Conservation (phyloP, 2,888 invertebrate species). For the Acleris sparsana region DNA sequence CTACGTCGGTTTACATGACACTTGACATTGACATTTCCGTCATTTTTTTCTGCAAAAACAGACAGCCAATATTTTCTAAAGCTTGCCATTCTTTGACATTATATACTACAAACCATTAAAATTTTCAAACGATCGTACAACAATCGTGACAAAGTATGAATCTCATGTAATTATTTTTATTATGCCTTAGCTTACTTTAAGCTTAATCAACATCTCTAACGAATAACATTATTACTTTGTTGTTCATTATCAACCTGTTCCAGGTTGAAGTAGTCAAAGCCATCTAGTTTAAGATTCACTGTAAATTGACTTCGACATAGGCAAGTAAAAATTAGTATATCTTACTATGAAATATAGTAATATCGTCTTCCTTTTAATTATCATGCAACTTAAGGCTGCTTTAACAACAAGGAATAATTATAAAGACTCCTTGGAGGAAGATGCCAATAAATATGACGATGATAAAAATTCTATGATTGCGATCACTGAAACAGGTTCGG, state of each 20-base stretch:
- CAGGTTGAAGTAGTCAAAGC: neutral
- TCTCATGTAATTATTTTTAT: too few relatives aligned
- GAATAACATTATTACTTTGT: too few relatives aligned
- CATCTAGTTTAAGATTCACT: conserved; percentile 17
- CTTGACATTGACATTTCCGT: conserved; percentile 21
- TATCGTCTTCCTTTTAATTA: neutral
- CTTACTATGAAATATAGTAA: neutral
- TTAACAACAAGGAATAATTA: neutral
- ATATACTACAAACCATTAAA: neutral
- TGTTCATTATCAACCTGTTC: too few relatives aligned
- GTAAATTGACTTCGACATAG: neutral
- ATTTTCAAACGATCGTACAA: too few relatives aligned
- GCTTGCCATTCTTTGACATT: conserved; percentile 10
- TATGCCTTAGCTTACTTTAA: too few relatives aligned
- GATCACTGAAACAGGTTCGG: conserved; percentile 54
- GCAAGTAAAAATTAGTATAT: neutral
- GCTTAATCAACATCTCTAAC: too few relatives aligned
- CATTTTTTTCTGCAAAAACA: neutral
- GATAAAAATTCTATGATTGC: conserved; percentile 75
- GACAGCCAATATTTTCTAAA: conserved; percentile 8
- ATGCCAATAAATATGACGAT: conserved; percentile 65
- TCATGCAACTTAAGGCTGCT: neutral
- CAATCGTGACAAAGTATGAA: too few relatives aligned
- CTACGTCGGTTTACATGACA: conserved; percentile 26
- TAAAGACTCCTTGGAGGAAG: conserved; percentile 61